Conservation (phyloP, 2,888 invertebrate genomes). For the Macroteleia sp. region DNA sequence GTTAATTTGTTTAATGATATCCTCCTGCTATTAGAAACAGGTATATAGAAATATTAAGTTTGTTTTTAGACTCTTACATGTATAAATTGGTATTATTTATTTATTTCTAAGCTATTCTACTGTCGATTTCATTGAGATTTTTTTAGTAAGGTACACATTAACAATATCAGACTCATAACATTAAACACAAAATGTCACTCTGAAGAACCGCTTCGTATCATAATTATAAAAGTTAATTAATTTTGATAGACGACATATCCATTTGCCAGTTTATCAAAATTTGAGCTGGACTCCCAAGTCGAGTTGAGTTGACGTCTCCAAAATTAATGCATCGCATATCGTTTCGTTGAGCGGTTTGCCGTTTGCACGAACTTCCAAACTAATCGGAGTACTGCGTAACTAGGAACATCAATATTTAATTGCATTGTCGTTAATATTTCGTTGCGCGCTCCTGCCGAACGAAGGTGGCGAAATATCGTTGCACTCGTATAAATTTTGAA, state of each 20-base stretch:
- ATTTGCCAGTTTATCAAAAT: constrained; percentile 52
- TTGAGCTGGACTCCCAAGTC: constrained; percentile 29
- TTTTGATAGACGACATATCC: constrained; percentile 33
- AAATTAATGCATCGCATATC: constrained; percentile 54
- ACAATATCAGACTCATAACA: too few species aligned
- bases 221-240: constrained; percentile 43
- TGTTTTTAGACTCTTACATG: too few species aligned
- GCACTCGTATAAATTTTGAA: constrained; percentile 11
- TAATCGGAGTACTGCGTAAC: constrained; percentile 35
- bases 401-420: constrained; percentile 46
- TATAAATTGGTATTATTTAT: too few species aligned
- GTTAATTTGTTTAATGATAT: too few species aligned
- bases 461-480: constrained; percentile 2
- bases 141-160: too few species aligned
- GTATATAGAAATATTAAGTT: too few species aligned
- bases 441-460: background rate
- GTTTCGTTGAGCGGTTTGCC: constrained; percentile 29
- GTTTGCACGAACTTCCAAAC: constrained; percentile 34
- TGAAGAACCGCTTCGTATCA: too few species aligned
- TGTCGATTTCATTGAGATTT: too few species aligned
- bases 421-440: constrained; percentile 48
- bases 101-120: too few species aligned
- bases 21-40: too few species aligned
- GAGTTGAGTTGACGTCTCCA: constrained; percentile 29
- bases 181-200: too few species aligned